Evolutionary conservation across 2,888 invertebrate species (phyloP).

Genomic region (Drosophila emarginata): DNA sequence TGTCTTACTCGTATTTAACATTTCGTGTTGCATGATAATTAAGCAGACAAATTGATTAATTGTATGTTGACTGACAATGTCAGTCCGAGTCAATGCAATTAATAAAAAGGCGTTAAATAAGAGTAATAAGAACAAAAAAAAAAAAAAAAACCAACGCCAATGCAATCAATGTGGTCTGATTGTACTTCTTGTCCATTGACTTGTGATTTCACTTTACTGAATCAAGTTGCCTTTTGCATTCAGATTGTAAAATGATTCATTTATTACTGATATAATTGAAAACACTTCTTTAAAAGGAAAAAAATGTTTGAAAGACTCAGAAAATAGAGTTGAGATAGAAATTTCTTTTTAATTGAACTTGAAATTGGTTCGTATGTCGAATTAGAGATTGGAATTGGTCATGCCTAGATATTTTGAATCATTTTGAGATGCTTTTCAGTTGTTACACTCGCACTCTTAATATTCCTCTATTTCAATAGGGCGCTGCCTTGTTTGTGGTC

Average conservation of each 20-base stretch:
- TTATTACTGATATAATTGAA: background rate
- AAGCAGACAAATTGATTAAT: slow-evolving; percentile 59
- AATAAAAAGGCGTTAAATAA: slow-evolving; percentile 27
- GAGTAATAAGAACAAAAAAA: slow-evolving; percentile 6
- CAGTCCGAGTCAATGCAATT: slow-evolving; percentile 38
- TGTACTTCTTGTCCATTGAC: slow-evolving; percentile 9
- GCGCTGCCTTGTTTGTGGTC: too few relatives aligned
- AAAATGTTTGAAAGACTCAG: background rate
- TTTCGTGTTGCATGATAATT: slow-evolving; percentile 40
- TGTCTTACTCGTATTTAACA: slow-evolving; percentile 30
- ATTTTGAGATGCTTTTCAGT: too few relatives aligned
- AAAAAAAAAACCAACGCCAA: slow-evolving; percentile 24
- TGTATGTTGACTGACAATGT: slow-evolving; percentile 37
- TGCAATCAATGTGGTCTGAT: slow-evolving; percentile 43
- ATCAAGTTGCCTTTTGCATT: slow-evolving; percentile 4
- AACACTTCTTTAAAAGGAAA: background rate
- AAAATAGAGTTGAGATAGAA: too few relatives aligned
- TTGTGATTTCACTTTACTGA: background rate
- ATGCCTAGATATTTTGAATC: too few relatives aligned
- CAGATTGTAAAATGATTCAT: background rate
- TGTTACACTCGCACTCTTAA: too few relatives aligned
- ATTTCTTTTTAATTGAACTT: too few relatives aligned
- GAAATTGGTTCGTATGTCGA: too few relatives aligned
- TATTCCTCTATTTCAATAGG: too few relatives aligned
- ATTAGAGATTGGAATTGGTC: too few relatives aligned